phyloP scores from a whole-genome alignment of 2,797 vertebrate genomes.

The Pipistrellus nathusii region DNA sequence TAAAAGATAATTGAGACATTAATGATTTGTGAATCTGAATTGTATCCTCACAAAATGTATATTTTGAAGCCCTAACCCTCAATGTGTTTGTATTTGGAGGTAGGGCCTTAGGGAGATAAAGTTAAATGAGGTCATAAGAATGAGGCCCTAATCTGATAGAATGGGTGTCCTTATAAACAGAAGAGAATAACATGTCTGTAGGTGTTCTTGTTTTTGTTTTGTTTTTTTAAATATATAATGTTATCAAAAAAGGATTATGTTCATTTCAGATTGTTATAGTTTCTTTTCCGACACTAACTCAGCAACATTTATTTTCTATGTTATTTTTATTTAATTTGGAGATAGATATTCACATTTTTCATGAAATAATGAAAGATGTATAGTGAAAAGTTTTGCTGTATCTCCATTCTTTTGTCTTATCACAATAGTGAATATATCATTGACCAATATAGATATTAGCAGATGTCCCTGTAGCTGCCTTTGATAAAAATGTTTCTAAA shows the following conservation, averaged over 20 bases:
- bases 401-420: conserved; percentile 8
- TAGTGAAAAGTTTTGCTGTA: not conserved
- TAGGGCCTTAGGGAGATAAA: not conserved
- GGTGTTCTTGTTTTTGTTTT: not conserved
- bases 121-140: not conserved
- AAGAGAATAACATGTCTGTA: not conserved
- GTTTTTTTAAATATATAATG: conserved; percentile 24
- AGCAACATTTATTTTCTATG: conserved; percentile 2
- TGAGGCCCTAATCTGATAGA: not conserved
- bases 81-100: not conserved
- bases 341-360: not conserved
- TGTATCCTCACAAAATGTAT: not conserved
- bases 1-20: not conserved
- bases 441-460: not conserved
- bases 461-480: not conserved
- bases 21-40: not conserved
- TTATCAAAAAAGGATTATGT: not conserved
- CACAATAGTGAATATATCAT: not conserved
- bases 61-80: not conserved
- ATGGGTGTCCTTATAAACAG: not conserved
- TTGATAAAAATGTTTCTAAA: conserved; percentile 27
- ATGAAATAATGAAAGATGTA: not conserved
- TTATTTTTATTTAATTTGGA: conserved; percentile 33
- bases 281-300: not conserved
- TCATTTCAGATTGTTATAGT: not conserved